Evolutionary conservation across 1,140 invertebrate genomes (phyloP).

Genomic region (Babylonia areolata): DNA sequence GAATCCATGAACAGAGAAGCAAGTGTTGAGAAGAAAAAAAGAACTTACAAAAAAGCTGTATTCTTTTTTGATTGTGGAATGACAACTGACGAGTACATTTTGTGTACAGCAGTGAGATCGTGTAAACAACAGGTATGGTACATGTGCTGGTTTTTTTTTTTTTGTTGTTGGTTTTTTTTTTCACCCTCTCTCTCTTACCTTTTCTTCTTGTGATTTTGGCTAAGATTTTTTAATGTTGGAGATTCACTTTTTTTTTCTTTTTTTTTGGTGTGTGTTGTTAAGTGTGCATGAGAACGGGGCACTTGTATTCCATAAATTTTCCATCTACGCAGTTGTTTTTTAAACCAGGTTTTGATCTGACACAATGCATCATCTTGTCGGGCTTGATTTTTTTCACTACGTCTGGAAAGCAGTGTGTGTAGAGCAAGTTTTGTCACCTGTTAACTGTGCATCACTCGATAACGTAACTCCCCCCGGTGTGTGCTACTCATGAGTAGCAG

Average conservation of each 20-base stretch:
- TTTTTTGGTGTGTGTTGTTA: neutral
- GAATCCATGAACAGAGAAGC: conserved; percentile 6
- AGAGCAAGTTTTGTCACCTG: neutral
- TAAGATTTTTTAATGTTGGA: neutral
- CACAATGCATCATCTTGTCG: too few relatives aligned
- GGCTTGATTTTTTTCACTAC: neutral
- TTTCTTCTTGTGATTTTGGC: neutral
- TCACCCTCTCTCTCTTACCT: neutral
- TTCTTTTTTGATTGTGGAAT: neutral
- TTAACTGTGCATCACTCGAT: neutral
- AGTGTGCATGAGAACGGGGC: neutral
- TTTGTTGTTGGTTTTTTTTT: too few relatives aligned
- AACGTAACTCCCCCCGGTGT: neutral
- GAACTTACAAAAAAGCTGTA: neutral
- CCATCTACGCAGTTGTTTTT: neutral
- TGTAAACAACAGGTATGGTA: conserved; percentile 3
- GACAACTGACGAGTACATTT: neutral
- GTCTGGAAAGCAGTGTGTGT: too few relatives aligned
- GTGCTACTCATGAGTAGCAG: neutral
- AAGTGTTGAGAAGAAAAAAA: neutral
- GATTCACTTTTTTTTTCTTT: neutral
- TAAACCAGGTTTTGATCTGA: neutral
- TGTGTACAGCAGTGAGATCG: neutral
- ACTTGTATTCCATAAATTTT: neutral
- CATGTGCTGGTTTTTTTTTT: too few relatives aligned